Percentiles rank a stretch among this genome's conserved stretches.
Conservation (phyloP, 30 jellyfish, hydroid and myxozoan genomes). For the Haliclystus octoradiatus region DNA sequence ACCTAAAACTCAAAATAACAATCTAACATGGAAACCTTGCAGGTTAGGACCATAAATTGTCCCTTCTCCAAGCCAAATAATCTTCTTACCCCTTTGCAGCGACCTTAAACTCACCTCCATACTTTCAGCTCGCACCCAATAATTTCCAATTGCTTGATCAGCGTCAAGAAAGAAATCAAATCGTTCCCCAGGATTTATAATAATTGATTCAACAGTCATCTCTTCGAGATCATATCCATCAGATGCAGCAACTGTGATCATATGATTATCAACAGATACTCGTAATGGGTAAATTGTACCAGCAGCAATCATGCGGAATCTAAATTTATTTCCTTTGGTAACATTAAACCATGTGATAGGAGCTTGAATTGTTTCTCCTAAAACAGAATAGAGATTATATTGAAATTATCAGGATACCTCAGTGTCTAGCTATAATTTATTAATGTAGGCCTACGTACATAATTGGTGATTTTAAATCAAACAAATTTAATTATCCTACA, state of each 20-base stretch:
- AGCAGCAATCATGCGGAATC: slow-evolving; percentile 20
- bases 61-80: no score
- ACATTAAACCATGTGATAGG: slow-evolving; percentile 5
- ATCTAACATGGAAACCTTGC: no score
- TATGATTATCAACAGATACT: slow-evolving; percentile 8
- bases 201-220: background rate
- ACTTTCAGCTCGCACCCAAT: slow-evolving; percentile 15
- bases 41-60: no score
- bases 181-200: slow-evolving; percentile 14
- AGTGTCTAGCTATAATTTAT: no score
- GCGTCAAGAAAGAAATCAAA: slow-evolving; percentile 9
- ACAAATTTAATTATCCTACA: no score
- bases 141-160: slow-evolving; percentile 8
- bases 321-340: background rate
- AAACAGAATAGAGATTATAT: background rate
- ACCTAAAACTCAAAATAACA: no score
- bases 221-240: slow-evolving; percentile 7
- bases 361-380: slow-evolving; percentile 1
- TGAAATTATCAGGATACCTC: no score
- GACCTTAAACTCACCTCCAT: background rate
- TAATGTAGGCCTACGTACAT: no score
- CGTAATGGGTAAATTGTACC: slow-evolving; percentile 17
- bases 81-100: no score
- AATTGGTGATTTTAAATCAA: no score
- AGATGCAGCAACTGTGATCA: slow-evolving; percentile 5